Conservation (phyloP, 2,113 vertebrate species). For the Pseudonaja textilis region DNA sequence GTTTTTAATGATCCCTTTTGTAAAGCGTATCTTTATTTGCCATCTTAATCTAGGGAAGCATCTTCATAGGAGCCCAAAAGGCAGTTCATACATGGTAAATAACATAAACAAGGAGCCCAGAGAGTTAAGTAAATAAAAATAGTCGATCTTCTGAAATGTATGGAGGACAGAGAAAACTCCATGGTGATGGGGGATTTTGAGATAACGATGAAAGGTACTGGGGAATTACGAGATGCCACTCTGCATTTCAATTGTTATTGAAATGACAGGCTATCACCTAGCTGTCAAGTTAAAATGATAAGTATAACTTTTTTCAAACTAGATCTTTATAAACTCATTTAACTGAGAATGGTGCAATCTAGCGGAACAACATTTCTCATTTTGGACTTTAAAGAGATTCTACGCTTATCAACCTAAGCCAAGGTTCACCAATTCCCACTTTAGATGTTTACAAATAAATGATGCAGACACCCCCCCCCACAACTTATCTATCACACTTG, state of each 20-base stretch:
- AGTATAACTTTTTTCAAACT: background rate
- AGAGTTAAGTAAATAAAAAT: background rate
- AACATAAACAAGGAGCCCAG: background rate
- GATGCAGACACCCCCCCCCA: background rate
- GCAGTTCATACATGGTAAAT: background rate
- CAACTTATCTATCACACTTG: background rate
- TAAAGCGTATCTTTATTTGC: background rate
- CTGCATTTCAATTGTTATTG: background rate
- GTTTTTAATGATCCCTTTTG: background rate
- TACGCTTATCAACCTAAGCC: background rate
- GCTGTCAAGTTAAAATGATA: conserved; percentile 3
- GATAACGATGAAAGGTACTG: background rate
- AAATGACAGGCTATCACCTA: conserved; percentile 2
- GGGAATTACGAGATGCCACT: background rate
- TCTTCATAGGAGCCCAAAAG: background rate
- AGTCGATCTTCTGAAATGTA: background rate
- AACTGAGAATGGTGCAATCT: background rate
- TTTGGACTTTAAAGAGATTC: background rate
- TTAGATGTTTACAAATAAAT: background rate
- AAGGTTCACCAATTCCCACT: background rate
- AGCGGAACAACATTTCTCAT: background rate
- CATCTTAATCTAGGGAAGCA: background rate
- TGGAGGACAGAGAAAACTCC: background rate
- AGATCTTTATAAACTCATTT: background rate
- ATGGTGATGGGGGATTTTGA: background rate